Evolutionary conservation across 2,797 vertebrate genomes (phyloP), one percentile per base, ranked within the genome.

Genomic region (Intellagama lesueurii): DNA sequence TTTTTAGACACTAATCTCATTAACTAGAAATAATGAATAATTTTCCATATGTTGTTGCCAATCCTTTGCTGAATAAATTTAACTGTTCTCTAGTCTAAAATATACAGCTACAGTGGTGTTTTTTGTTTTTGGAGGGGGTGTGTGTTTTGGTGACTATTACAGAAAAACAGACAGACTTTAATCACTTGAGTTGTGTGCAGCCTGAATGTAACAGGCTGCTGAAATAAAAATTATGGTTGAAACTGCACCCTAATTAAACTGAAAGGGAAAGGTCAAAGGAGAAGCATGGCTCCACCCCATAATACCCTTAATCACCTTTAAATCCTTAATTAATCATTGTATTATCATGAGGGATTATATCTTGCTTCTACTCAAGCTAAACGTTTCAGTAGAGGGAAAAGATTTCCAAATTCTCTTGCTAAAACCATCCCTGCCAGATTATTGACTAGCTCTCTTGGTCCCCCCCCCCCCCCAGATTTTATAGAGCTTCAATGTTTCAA

Each of bases 291-390:
- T 81, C 78, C n/a, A 86, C 78, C 79, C 79, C 40, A n/a, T 81
- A 75, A 81, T 30, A 76, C 56, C n/a, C 40, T 86, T 85, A 80
- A 80, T 85, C 88, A 85, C 49, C 28, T 76, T 81, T 81, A 86
- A 81, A 73, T 44, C 56, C 83, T 81, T 85, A 85, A 85, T 85
- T 89, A 75, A 75, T 52, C 83, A 81, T 28, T 85, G 78, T 75
- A 88, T 82, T 82, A 75, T 88, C 87, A 75, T 30, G 75, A n/a
- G 35, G 87, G 69, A 82, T 88, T 82, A 82, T 82, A 88, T 76
- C 80, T 76, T 88, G 69, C 49, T 81, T 81, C 78, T 68, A 89
- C 35, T 86, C n/a, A 52, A 86, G 28, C 32, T 81, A 80, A 85
- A 69, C 32, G 66, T 28, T 85, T 64, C 35, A 81, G 49, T 72